Percentiles rank a stretch among this genome's conserved stretches.
Evolutionary conservation across 2,797 vertebrate species (phyloP).

Genomic region (Epinephelus awoara): DNA sequence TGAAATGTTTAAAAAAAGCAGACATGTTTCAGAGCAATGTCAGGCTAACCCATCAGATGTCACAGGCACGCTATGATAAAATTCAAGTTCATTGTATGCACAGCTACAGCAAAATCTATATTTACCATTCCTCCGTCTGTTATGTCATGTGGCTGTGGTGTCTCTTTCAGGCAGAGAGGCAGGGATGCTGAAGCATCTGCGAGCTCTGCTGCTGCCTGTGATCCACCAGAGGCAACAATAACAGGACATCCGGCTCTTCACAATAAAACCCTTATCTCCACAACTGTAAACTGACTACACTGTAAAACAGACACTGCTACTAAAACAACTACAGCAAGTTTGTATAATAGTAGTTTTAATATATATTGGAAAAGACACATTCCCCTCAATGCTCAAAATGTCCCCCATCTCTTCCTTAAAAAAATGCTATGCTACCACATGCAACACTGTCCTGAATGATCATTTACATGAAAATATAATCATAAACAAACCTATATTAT

Average conservation of each 20-base stretch:
- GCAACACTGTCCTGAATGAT: too few species aligned
- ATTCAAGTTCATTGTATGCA: not conserved
- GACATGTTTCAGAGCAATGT: constrained; percentile 6
- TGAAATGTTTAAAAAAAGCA: constrained; percentile 5
- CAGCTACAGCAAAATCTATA: constrained; percentile 6
- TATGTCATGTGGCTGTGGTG: constrained; percentile 29
- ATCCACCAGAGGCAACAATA: constrained; percentile 9
- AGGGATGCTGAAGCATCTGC: constrained; percentile 8
- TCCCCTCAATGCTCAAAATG: too few species aligned
- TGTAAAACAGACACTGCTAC: not conserved
- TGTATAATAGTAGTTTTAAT: too few species aligned
- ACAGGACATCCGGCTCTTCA: not conserved
- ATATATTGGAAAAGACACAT: too few species aligned
- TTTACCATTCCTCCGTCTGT: constrained; percentile 9
- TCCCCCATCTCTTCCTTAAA: too few species aligned
- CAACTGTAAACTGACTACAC: not conserved
- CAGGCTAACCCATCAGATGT: not conserved
- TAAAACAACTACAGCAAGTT: not conserved
- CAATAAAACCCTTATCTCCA: not conserved
- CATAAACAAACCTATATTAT: too few species aligned
- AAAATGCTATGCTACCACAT: too few species aligned
- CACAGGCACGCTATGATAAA: not conserved
- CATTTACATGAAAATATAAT: too few species aligned
- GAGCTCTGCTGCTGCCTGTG: not conserved
- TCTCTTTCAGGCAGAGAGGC: constrained; percentile 13